These are phyloP conservation scores for Brachionus calyciflorus DNA, from an alignment of 1,140 invertebrate species.

Conservation along the genomic window DNA sequence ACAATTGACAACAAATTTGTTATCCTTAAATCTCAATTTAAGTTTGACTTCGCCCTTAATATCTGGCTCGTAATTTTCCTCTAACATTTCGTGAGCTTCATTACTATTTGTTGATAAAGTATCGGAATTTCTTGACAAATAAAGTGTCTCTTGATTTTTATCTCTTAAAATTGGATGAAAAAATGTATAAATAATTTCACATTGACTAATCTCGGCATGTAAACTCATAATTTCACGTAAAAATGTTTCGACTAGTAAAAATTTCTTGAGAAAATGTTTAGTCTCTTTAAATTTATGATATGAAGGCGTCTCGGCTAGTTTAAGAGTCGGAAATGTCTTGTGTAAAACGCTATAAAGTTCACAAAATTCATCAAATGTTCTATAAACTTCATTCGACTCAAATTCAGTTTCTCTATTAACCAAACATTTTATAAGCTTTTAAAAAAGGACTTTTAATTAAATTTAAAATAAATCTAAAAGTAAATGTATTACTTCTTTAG, in stretches of 20 bases:
- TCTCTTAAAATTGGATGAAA: conserved; percentile 42
- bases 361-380: conserved; percentile 47
- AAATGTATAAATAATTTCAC: conserved; percentile 34
- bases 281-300: conserved; percentile 33
- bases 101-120: neutral
- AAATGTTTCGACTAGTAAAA: neutral
- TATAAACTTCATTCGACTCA: conserved; percentile 33
- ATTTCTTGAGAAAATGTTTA: neutral
- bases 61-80: neutral
- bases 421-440: conserved; percentile 3
- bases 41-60: conserved; percentile 26
- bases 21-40: conserved; percentile 16
- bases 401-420: conserved; percentile 20
- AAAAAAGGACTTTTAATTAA: neutral
- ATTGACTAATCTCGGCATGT: conserved; percentile 20
- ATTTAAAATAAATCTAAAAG: neutral
- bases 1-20: conserved; percentile 42
- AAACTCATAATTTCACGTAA: neutral
- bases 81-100: neutral
- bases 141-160: conserved; percentile 10
- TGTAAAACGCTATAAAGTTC: conserved; percentile 18
- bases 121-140: neutral
- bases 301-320: neutral
- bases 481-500: neutral
- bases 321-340: conserved; percentile 11